phyloP scores from a whole-genome alignment of 2,797 vertebrate genomes.

The Pipistrellus nathusii region DNA sequence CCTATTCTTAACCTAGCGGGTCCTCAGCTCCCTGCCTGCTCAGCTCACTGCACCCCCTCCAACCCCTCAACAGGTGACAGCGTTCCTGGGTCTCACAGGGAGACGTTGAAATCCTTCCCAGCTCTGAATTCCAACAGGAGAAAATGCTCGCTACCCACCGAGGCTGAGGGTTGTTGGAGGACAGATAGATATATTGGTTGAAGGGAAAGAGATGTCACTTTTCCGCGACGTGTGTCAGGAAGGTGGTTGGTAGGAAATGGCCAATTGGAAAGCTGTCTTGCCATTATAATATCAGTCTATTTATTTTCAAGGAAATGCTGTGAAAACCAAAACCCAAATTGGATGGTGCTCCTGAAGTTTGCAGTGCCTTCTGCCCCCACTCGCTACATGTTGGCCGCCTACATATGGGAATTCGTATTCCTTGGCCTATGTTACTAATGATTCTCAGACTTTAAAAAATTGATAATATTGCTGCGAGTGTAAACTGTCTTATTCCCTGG shows the following conservation, averaged over 20 bases:
- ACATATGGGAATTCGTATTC: background rate
- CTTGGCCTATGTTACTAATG: background rate
- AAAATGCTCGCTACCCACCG: conserved; percentile 42
- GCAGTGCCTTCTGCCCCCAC: conserved; percentile 38
- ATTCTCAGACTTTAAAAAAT: conserved; percentile 39
- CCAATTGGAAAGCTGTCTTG: conserved; percentile 44
- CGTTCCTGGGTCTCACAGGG: background rate
- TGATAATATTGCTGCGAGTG: conserved; percentile 28
- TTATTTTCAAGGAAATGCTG: background rate
- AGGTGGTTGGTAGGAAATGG: conserved; percentile 59
- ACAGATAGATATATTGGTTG: conserved; percentile 16
- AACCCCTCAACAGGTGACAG: conserved; percentile 44
- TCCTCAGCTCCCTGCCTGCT: conserved; percentile 26
- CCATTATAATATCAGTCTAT: background rate
- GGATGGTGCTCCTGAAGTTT: conserved; percentile 8
- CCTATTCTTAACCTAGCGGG: background rate
- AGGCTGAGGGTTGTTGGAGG: background rate
- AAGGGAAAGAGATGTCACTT: conserved; percentile 55
- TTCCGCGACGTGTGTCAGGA: background rate
- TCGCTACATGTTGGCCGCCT: background rate
- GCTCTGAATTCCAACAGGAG: background rate
- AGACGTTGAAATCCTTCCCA: background rate
- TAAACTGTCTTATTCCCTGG: conserved; percentile 19
- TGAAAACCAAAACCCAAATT: conserved; percentile 52
- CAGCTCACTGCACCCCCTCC: background rate